phyloP scores from a whole-genome alignment of 2,113 vertebrate genomes.

The Oplegnathus fasciatus region DNA sequence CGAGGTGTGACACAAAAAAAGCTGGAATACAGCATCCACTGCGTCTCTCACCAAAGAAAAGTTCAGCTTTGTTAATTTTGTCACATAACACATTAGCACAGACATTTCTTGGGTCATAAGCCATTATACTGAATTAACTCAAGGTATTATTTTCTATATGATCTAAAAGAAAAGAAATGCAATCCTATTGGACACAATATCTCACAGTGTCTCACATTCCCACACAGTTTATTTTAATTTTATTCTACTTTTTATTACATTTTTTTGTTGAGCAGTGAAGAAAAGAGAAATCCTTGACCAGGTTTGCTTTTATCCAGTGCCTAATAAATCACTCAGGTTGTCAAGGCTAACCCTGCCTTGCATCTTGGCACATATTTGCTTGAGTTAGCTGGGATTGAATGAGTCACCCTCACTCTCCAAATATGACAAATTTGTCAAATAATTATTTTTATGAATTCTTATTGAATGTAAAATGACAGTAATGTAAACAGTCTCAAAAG shows the following conservation, averaged over 20 bases:
- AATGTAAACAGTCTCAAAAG: background rate
- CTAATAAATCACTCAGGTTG: slow-evolving; percentile 14
- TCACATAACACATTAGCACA: slow-evolving; percentile 26
- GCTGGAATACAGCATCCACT: background rate
- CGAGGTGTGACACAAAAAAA: slow-evolving; percentile 8
- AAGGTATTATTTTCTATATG: slow-evolving; percentile 24
- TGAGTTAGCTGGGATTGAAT: background rate
- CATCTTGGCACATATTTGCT: background rate
- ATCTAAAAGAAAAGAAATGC: background rate
- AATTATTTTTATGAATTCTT: background rate
- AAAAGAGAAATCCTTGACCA: slow-evolving; percentile 9
- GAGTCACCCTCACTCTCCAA: slow-evolving; percentile 13
- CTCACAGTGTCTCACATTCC: background rate
- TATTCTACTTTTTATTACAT: background rate
- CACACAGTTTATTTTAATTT: background rate
- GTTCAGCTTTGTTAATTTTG: slow-evolving; percentile 49
- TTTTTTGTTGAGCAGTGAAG: background rate
- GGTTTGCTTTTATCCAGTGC: background rate
- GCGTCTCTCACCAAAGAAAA: background rate
- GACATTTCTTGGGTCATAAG: slow-evolving; percentile 30
- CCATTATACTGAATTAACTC: slow-evolving; percentile 4
- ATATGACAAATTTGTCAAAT: background rate
- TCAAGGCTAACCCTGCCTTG: background rate
- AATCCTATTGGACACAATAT: background rate
- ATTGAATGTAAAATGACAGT: background rate